Evolutionary conservation across 2,888 invertebrate species (phyloP), one percentile per base, ranked within the genome.

Genomic region (Orchesellides sinensis): DNA sequence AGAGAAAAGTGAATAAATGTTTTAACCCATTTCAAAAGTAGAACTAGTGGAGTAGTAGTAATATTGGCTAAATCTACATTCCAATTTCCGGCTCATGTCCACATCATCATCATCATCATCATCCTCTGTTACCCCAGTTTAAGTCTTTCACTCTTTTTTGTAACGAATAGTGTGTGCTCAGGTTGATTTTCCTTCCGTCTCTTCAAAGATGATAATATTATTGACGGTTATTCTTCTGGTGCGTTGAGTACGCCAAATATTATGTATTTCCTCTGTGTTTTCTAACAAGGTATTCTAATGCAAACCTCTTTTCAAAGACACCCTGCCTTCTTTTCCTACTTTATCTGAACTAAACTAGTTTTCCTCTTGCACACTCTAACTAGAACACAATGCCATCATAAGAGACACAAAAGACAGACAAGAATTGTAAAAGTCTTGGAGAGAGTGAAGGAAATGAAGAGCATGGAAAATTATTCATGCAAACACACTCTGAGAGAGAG

Each of bases 401-500:
- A n/a, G n/a, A 5, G 59, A 49, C n/a, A 49, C n/a, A 4, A n/a
- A 5, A 10, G 49, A 49, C 6, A 49, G 49, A 17, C n/a, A n/a
- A n/a, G n/a, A n/a, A n/a, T n/a, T n/a, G n/a, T n/a, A n/a, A 49
- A n/a, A 8, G 10, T 49, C n/a, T 10, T n/a, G 5, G 32, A 17
- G 19, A 49, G 54, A 27, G 63, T 19, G 19, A 40, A 6, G 17
- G 66, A 29, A 29, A 54, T 17, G n/a, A 61, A 21, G 27, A 40
- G 19, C 63, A 75, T 54, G 82, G 70, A 73, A 81, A 81, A 81
- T 81, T 77, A 83, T 56, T 82, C 81, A 74, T 74, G 69, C 74
- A 69, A 82, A 69, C 78, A 70, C 35, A 75, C 54, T 59, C 74
- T 52, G 54, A 75, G 65, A 83, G 54, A 75, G 65, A 83, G 75